Conservation (phyloP, 2,888 invertebrate species). For the Drosophila meridiana region DNA sequence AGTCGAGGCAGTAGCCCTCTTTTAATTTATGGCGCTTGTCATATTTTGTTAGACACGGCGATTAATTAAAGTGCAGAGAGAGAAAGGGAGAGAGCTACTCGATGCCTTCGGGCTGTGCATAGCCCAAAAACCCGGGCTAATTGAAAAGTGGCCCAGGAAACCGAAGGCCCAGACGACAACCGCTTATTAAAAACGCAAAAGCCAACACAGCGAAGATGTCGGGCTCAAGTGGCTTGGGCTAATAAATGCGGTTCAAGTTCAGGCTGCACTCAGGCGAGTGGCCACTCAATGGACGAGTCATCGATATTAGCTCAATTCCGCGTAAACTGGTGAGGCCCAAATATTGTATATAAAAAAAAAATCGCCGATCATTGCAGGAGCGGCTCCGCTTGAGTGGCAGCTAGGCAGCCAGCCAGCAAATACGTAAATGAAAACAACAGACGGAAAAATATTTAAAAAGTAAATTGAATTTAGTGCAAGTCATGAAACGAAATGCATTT, state of each 20-base stretch:
- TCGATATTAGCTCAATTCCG: slow-evolving; percentile 81
- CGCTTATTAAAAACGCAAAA: slow-evolving; percentile 75
- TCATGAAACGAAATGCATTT: slow-evolving; percentile 78
- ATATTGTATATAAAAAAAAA: slow-evolving; percentile 33
- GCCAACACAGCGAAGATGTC: slow-evolving; percentile 17
- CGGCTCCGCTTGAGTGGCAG: slow-evolving; percentile 75
- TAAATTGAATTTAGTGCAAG: slow-evolving; percentile 79
- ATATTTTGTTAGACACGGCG: slow-evolving; percentile 81
- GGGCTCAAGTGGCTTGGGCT: slow-evolving; percentile 73
- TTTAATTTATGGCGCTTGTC: slow-evolving; percentile 81
- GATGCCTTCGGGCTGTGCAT: slow-evolving; percentile 27
- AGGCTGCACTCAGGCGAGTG: slow-evolving; percentile 32
- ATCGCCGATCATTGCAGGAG: slow-evolving; percentile 78
- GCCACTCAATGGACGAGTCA: slow-evolving; percentile 78
- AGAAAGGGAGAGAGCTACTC: background rate
- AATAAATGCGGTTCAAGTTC: slow-evolving; percentile 64
- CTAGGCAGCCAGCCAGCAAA: slow-evolving; percentile 54
- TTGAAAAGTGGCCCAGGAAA: slow-evolving; percentile 71
- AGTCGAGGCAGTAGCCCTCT: slow-evolving; percentile 30
- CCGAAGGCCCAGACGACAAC: slow-evolving; percentile 62
- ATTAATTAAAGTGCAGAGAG: slow-evolving; percentile 75
- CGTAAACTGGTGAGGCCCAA: slow-evolving; percentile 54
- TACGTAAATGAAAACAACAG: slow-evolving; percentile 45
- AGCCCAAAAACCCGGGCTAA: slow-evolving; percentile 54
- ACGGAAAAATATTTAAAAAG: slow-evolving; percentile 71